Base-by-base conservation (phyloP, 2,113 vertebrate genomes). In the Syrrhaptes paradoxus region DNA sequence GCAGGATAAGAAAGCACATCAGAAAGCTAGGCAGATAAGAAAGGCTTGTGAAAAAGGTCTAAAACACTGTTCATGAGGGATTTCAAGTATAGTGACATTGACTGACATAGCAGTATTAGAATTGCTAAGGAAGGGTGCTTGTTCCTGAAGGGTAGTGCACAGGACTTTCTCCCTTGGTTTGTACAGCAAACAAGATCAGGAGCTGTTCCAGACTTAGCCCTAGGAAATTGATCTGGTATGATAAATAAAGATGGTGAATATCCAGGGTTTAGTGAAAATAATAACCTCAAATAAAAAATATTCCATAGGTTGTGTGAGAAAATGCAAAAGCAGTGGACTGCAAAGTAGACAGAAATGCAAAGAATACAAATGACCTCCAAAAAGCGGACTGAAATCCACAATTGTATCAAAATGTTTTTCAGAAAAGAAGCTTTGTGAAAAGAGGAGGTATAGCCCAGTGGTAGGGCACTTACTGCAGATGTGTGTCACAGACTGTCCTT, bases 31-130 rank as follows among this genome's bases (percentile, higher is more conserved):
- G 51, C 32, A 95, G 94, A 96, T 83, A 96, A 93, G 85, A 95
- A 94, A 87, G 48, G 49, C 26, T 84, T 95, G 79, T 73, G 93
- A 92, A 97, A 81, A 92, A 85, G 72, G 91, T 38, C 52, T 89
- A 95, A 91, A 96, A 92, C 41, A 88, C 31, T 61, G 24, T 93
- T 93, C 80, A 94, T 82, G 18, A 17, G 83, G 73, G 66, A 95
- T 95, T 97, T 96, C 46, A 96, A 90, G 76, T 70, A 79, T n/a
- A 92, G 55, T 96, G 89, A 96, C 90, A 96, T 25, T 95, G 86
- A 96, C 78, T 96, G 94, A 92, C 81, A 96, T 16, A 84, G 90
- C 17, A 75, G 54, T 85, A 91, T 92, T 96, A 95, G 76, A 97
- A 95, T 89, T 95, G 63, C 81, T 95, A 95, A 88, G 48, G 67